Evolutionary conservation across 2,888 invertebrate genomes (phyloP).

Genomic region (Camponotus fellah): DNA sequence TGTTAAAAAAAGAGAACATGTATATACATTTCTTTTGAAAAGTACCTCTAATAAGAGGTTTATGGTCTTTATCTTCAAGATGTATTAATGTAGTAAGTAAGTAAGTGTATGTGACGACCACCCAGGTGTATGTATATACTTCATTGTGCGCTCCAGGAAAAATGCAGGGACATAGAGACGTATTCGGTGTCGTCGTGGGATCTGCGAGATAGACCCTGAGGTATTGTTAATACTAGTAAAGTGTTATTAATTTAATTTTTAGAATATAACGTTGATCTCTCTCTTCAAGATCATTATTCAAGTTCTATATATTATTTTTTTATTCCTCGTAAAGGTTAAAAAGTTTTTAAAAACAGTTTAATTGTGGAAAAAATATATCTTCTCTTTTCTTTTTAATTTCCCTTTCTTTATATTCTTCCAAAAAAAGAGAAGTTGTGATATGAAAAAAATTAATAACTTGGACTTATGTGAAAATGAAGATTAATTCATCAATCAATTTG

Average conservation of each 20-base stretch:
- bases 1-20: constrained; percentile 37
- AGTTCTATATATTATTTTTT: not conserved
- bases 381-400: not conserved
- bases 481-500: not conserved
- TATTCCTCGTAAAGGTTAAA: too few species aligned
- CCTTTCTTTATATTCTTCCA: not conserved
- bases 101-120: constrained; percentile 60
- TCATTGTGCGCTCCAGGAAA: constrained; percentile 53
- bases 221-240: not conserved
- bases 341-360: constrained; percentile 19
- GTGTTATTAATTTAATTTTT: constrained; percentile 6
- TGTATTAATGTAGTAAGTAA: constrained; percentile 51
- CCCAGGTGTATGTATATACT: constrained; percentile 63
- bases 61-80: constrained; percentile 58
- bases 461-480: not conserved
- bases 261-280: not conserved
- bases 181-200: constrained; percentile 34
- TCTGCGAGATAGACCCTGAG: not conserved
- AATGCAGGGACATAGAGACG: constrained; percentile 43
- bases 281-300: not conserved
- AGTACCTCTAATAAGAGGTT: constrained; percentile 56
- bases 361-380: not conserved
- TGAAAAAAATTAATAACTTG: not conserved
- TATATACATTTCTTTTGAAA: not conserved
- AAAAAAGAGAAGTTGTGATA: not conserved